These are phyloP conservation scores for Casuarius casuarius DNA, from an alignment of 2,113 vertebrate genomes.

Conservation along the genomic window DNA sequence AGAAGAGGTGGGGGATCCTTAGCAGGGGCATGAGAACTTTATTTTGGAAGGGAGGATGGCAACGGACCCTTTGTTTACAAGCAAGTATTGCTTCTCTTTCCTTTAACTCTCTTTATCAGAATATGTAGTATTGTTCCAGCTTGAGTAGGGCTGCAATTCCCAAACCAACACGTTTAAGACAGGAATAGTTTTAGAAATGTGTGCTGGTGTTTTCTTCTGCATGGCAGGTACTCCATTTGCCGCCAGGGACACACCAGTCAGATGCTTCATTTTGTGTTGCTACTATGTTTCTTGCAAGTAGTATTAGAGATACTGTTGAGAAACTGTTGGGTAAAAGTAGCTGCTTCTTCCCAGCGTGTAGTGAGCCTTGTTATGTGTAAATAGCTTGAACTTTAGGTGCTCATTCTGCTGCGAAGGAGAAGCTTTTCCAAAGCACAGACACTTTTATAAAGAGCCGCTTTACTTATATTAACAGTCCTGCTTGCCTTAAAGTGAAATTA, in stretches of 20 bases:
- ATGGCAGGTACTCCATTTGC: neutral
- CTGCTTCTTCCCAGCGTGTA: neutral
- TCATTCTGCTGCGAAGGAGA: slow-evolving; percentile 44
- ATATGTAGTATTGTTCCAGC: neutral
- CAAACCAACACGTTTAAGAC: neutral
- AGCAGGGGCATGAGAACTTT: neutral
- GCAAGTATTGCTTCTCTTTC: neutral
- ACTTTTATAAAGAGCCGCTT: neutral
- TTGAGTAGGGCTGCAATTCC: neutral
- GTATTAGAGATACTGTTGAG: neutral
- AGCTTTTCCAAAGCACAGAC: slow-evolving; percentile 16
- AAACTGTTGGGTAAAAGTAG: slow-evolving; percentile 1
- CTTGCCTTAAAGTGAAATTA: slow-evolving; percentile 50
- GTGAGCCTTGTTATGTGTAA: slow-evolving; percentile 25
- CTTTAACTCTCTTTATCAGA: neutral
- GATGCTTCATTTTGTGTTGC: neutral
- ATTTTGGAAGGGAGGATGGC: neutral
- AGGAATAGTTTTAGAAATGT: neutral
- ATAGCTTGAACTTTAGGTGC: slow-evolving; percentile 3
- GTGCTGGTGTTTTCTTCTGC: neutral
- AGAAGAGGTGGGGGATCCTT: neutral
- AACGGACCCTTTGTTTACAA: neutral
- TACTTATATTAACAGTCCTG: slow-evolving; percentile 24
- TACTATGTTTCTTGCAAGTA: neutral
- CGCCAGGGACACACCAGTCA: neutral